phyloP scores from a whole-genome alignment of 2,888 invertebrate species.

The Diarsia rubi region DNA sequence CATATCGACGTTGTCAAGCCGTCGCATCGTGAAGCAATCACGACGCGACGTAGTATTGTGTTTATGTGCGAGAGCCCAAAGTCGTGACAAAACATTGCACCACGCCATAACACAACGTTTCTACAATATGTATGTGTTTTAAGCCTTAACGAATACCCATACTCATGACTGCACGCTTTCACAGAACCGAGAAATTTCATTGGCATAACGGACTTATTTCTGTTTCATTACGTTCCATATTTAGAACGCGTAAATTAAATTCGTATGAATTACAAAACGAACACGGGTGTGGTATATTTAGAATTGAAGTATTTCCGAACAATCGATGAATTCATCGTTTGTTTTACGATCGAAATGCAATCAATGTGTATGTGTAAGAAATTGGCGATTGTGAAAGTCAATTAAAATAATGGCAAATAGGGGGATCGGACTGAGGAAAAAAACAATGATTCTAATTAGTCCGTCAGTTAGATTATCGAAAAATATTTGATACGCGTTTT shows the following conservation, averaged over 20 bases:
- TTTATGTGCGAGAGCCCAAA: no score
- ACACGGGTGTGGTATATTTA: slow-evolving; percentile 57
- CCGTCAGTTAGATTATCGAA: no score
- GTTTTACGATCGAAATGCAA: slow-evolving; percentile 39
- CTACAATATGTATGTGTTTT: neutral
- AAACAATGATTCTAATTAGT: no score
- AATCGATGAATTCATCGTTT: slow-evolving; percentile 48
- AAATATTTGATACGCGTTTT: no score
- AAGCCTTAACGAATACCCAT: neutral
- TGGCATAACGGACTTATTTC: slow-evolving; percentile 42
- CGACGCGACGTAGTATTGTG: no score
- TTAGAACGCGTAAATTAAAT: slow-evolving; percentile 51
- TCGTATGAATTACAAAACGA: slow-evolving; percentile 49
- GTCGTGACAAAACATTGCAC: neutral
- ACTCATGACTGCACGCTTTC: neutral
- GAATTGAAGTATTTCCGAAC: slow-evolving; percentile 53
- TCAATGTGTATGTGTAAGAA: slow-evolving; percentile 7
- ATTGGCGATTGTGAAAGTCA: neutral
- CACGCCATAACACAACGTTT: neutral
- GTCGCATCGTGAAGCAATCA: no score
- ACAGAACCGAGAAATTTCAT: slow-evolving; percentile 40
- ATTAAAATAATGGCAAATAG: neutral
- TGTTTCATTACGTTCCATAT: slow-evolving; percentile 48
- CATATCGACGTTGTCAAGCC: no score
- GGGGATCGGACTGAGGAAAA: no score